These are phyloP conservation scores for Myotis pilosus DNA, from an alignment of 2,797 vertebrate genomes.

Conservation along the genomic window DNA sequence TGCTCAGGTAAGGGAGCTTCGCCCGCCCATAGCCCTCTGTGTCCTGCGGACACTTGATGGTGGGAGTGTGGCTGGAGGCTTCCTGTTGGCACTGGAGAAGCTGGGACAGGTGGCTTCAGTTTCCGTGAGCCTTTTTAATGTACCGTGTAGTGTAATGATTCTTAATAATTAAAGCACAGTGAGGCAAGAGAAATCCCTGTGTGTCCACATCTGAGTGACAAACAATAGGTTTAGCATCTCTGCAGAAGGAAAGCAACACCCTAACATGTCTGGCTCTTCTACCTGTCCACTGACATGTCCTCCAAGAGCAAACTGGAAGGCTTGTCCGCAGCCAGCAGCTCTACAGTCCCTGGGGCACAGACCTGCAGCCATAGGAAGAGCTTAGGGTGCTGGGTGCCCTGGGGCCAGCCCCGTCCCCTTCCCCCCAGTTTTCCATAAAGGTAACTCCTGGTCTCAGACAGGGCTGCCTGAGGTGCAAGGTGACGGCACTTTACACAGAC, in stretches of 20 bases:
- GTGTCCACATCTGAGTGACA: background rate
- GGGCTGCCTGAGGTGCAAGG: background rate
- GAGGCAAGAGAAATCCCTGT: background rate
- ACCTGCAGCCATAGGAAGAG: background rate
- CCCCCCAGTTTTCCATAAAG: too few species aligned
- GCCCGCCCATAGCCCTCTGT: too few species aligned
- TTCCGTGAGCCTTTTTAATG: background rate
- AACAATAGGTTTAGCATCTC: background rate
- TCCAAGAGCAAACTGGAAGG: background rate
- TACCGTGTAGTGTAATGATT: background rate
- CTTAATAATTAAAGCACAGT: background rate
- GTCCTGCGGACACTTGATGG: background rate
- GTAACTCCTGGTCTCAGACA: background rate
- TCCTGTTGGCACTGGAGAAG: background rate
- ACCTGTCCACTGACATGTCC: background rate
- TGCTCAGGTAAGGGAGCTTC: constrained; percentile 88
- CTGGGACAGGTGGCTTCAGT: background rate
- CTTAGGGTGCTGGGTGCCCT: background rate
- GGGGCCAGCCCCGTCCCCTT: background rate
- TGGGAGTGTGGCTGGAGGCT: background rate
- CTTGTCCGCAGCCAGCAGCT: background rate
- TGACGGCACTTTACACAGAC: too few species aligned
- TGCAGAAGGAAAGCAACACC: background rate
- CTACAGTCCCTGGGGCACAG: background rate
- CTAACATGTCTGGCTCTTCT: background rate